phyloP scores from a whole-genome alignment of 1,140 invertebrate genomes.

The Diabrotica virgifera region DNA sequence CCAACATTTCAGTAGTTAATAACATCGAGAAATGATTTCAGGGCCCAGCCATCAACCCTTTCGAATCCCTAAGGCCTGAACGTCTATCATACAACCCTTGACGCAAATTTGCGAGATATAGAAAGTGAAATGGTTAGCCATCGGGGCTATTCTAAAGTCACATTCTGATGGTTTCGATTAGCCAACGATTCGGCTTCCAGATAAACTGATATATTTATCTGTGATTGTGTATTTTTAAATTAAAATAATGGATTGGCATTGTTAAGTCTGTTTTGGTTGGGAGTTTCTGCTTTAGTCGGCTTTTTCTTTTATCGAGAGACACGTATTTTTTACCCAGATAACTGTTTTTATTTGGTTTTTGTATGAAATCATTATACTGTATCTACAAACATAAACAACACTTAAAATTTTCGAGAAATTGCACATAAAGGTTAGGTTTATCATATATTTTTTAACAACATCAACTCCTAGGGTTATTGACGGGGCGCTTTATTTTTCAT shows the following conservation, averaged over 20 bases:
- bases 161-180: neutral
- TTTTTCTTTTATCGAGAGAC: too few species aligned
- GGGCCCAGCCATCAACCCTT: neutral
- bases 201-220: neutral
- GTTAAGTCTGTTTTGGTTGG: neutral
- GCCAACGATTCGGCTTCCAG: neutral
- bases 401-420: too few species aligned
- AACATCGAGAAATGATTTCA: neutral
- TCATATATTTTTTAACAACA: too few species aligned
- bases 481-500: too few species aligned
- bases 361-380: too few species aligned
- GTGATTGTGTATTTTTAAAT: neutral
- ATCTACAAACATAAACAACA: too few species aligned
- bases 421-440: too few species aligned
- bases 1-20: neutral
- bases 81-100: neutral
- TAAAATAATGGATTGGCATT: neutral
- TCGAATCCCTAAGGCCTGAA: neutral
- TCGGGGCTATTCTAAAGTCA: neutral
- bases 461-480: too few species aligned
- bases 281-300: too few species aligned
- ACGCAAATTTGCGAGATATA: neutral
- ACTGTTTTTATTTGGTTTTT: too few species aligned
- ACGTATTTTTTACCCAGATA: too few species aligned
- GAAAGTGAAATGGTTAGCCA: neutral